Base-by-base conservation (phyloP, 2,888 invertebrate species). In the Cyaniris semiargus region DNA sequence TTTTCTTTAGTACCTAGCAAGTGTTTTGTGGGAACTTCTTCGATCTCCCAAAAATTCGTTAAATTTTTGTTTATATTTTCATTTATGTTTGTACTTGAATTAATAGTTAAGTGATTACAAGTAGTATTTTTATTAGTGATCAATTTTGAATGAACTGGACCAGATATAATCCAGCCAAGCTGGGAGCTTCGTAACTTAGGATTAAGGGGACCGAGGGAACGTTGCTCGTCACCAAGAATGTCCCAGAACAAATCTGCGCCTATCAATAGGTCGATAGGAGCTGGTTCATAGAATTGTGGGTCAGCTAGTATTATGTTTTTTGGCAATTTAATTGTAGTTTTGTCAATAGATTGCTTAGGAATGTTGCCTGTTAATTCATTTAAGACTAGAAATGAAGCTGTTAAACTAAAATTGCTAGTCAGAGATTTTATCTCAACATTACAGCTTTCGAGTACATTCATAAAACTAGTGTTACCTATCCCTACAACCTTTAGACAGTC, bases 81-180 rank as follows among this genome's bases (percentile, higher is more conserved):
- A 3, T 48, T 48, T 48, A 15, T 48, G 13, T 48, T 48, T 48
- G 15, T 48, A 48, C 48, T 3, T 48, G 48, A 53, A 53, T 53
- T 53, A 48, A 76, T 70, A 18, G 70, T 31, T 10, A 75, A 66
- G 66, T 79, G 79, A 78, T 80, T 80, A 38, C 79, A 80, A 31
- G 76, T 76, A 48, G 58, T 78, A 56, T 13, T 21, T 70, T 60
- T 44, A 10, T 70, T 18, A 18, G 15, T 38, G 21, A 75, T 23
- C 8, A 34, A n/a, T 60, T 58, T 7, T 23, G 76, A 58, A 60
- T 81, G 58, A 4, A 82, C 78, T 4, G 82, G 80, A 60, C 85
- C 83, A 0, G 82, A 78, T 31, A 85, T 76, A 27, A 84, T 10
- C 84, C 83, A 85, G 7, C 84, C 83, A 18, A 84, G 38, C 3